Evolutionary conservation across 2,113 vertebrate species (phyloP), one percentile per base, ranked within the genome.

Genomic region (Narcine bancroftii): DNA sequence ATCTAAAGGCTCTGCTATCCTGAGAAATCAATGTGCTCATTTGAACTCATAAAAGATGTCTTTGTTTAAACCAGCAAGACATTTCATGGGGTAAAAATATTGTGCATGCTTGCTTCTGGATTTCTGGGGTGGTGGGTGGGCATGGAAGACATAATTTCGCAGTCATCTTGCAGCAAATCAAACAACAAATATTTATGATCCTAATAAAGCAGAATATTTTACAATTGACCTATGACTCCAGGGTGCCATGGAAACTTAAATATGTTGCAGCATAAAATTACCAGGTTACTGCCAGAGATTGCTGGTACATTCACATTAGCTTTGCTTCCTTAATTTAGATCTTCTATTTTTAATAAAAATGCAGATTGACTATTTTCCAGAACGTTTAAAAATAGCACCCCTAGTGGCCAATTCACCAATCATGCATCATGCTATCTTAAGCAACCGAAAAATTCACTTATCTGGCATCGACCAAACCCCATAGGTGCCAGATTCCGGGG

Each of bases 211-310:
- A 36, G 17, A 7, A 36, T 21, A 63, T 60, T 87, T 60, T 60
- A 19, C 7, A 60, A 87, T 29, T 87, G 81, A 87, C 81, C 53
- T n/a, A 36, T 0, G 6, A 5, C 50, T 87, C n/a, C 53, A 36
- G 50, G 81, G n/a, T 60, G 36, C 81, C 56, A 87, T 87, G 81
- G 81, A 87, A 87, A 87, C 81, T 36, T 33, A 60, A 2, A 83
- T 5, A 15, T n/a, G 26, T 29, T 10, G 33, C 33, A 36, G 10
- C 29, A 53, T 15, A 19, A 39, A 60, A 53, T 45, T 39, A 47
- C 45, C 39, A 77, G 47, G 47, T 53, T 83, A 87, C 17, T n/a
- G n/a, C n/a, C n/a, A 60, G 81, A 21, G 53, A 60, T 2, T 4
- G 5, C 56, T 19, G n/a, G 13, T 56, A 19, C 33, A 0, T 50